phyloP scores from a whole-genome alignment of 2,113 vertebrate genomes.

The Crotophaga sulcirostris region DNA sequence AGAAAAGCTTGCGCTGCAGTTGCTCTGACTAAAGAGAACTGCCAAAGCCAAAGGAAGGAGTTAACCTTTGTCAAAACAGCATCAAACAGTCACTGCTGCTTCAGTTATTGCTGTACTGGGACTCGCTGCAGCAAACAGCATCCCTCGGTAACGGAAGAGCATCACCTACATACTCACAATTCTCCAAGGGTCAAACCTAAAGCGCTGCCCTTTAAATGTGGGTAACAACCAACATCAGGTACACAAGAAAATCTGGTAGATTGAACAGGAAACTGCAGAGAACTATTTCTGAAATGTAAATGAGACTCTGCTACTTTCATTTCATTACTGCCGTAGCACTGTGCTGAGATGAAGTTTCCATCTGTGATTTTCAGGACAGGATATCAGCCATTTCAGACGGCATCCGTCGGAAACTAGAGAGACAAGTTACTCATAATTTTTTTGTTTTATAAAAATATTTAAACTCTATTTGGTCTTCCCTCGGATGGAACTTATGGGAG shows the following conservation, averaged over 20 bases:
- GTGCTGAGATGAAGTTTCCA: constrained; percentile 57
- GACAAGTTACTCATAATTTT: background rate
- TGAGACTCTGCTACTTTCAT: constrained; percentile 72
- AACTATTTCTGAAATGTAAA: constrained; percentile 78
- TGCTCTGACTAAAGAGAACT: background rate
- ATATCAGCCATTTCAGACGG: constrained; percentile 45
- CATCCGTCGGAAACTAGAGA: background rate
- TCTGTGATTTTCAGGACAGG: constrained; percentile 59
- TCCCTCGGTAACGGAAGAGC: background rate
- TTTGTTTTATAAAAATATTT: background rate
- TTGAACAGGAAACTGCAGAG: constrained; percentile 70
- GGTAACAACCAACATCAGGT: constrained; percentile 8
- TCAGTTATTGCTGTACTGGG: background rate
- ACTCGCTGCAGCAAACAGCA: background rate
- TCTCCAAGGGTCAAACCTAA: background rate
- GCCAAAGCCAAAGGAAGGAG: constrained; percentile 34
- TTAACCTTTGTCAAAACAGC: background rate
- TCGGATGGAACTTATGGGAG: background rate
- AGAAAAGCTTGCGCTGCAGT: constrained; percentile 26
- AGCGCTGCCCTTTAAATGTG: background rate
- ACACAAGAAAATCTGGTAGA: constrained; percentile 47
- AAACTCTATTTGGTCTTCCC: background rate
- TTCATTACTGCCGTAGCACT: constrained; percentile 62
- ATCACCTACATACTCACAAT: background rate
- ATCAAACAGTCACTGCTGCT: background rate